Evolutionary conservation across 1,140 invertebrate species (phyloP), one percentile per base, ranked within the genome.

Genomic region (Caerostris darwini): DNA sequence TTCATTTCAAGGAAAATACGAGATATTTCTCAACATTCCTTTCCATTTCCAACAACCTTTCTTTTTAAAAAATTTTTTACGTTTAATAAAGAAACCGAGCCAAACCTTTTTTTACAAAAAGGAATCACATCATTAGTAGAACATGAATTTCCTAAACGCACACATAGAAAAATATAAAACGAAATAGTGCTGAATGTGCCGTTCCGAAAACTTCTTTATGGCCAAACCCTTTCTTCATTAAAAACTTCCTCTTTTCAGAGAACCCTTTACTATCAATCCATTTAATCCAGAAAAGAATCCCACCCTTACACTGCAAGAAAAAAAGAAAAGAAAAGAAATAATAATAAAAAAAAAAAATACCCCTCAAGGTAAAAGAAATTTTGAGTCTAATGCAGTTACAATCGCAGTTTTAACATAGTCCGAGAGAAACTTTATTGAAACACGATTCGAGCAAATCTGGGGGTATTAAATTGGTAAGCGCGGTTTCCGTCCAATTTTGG

Each of bases 401-500:
- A 92, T 85, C 90, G 90, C 10, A 64, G 90, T 50, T 83, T 83
- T 61, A 83, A 83, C 59, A 57, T 86, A 71, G 82, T 64, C 59
- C 10, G 3, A 14, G 58, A 17, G 50, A 92, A 92, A 82, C 90
- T 92, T 92, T 83, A 92, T 82, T 92, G 90, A 92, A 86, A 92
- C 91, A 85, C 82, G 91, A 77, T 82, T 92, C 61, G 54, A 59
- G 92, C 82, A 87, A 94, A 94, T 88, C 92, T 88, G 53, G 56
- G 56, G 61, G 92, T 94, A 94, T 88, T 94, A 94, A 94, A 94
- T 94, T 94, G 92, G 92, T 94, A 64, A 94, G 69, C 92, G 85
- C 69, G 88, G 93, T 90, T 94, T 94, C 93, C 93, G 93, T 90
- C 53, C 93, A 94, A 94, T 94, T 94, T 94, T 86, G 88, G 88